Conservation (phyloP, 2,113 vertebrate genomes). For the Heloderma charlesbogerti region DNA sequence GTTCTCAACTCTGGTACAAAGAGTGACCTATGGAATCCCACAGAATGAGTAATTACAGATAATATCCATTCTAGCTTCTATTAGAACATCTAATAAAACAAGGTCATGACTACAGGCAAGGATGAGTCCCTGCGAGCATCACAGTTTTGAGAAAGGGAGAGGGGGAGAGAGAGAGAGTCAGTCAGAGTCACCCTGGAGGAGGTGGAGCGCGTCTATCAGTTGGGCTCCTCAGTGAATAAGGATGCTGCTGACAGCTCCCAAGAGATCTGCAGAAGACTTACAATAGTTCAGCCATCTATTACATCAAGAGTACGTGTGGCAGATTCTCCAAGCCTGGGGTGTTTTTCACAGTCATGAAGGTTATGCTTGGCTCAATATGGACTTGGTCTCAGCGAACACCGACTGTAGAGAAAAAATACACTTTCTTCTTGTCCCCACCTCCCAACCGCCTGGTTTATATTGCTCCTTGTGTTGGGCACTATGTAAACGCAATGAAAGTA, state of each 20-base stretch:
- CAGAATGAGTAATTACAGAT: conserved; percentile 80
- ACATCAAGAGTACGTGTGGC: neutral
- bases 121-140: conserved; percentile 66
- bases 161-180: conserved; percentile 37
- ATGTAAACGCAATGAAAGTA: too few species aligned
- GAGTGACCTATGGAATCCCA: conserved; percentile 75
- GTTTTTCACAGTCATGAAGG: conserved; percentile 44
- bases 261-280: neutral
- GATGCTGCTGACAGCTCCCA: conserved; percentile 63
- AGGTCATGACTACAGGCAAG: conserved; percentile 73
- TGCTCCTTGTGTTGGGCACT: too few species aligned
- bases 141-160: conserved; percentile 1
- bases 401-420: neutral
- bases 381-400: neutral
- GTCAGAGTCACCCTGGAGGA: conserved; percentile 70
- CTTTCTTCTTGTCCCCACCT: neutral
- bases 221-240: conserved; percentile 61
- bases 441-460: too few species aligned
- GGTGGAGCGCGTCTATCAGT: conserved; percentile 63
- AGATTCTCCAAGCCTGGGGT: rapidly evolving
- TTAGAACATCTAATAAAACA: conserved; percentile 78
- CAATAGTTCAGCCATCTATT: neutral
- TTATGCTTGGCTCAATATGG: neutral
- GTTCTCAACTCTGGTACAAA: conserved; percentile 78
- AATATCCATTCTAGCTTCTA: conserved; percentile 79